Evolutionary conservation across 2,888 invertebrate species (phyloP), one percentile per base, ranked within the genome.

Genomic region (Aplocera efformata): DNA sequence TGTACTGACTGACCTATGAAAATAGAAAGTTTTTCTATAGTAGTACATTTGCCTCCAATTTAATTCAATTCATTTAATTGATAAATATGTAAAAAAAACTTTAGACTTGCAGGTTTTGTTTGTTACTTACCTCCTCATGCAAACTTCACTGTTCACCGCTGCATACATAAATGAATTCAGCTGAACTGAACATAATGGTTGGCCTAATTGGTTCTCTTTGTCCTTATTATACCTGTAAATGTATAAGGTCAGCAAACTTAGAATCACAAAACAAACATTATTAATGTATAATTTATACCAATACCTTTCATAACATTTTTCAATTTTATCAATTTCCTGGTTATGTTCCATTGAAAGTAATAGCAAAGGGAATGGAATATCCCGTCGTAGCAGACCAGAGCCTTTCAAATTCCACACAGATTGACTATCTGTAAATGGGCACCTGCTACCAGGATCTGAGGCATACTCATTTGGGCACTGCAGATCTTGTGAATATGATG

Each of bases 91-190:
- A n/a, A n/a, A n/a, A n/a, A n/a, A n/a, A n/a, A n/a, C n/a, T n/a
- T n/a, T n/a, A n/a, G n/a, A n/a, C n/a, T n/a, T n/a, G n/a, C n/a
- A n/a, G n/a, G n/a, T n/a, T 5, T 24, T 29, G 24, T 10, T 21
- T 11, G 22, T 24, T 26, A 63, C 68, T 51, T 78, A 92, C 64
- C 96, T 90, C 52, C 95, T 90, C 32, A 95, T 88, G 72, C 98
- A 98, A 0, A 96, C 94, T 55, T 92, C 92, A 1, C 95, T 93
- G 72, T 95, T 93, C 1, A 94, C 93, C 1, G 98, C 96, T 1
- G 95, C 97, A 77, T 91, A 94, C 98, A 98, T 98, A 60, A 95
- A 95, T 0, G 95, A 91, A 50, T 92, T 92, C 58, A 98, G 88
- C 78, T 98, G 94, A 1, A 97, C 82, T n/a, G 97, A 94, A 73